Base-by-base conservation (phyloP, 2,888 invertebrate genomes). In the Macrophya alboannulata region DNA sequence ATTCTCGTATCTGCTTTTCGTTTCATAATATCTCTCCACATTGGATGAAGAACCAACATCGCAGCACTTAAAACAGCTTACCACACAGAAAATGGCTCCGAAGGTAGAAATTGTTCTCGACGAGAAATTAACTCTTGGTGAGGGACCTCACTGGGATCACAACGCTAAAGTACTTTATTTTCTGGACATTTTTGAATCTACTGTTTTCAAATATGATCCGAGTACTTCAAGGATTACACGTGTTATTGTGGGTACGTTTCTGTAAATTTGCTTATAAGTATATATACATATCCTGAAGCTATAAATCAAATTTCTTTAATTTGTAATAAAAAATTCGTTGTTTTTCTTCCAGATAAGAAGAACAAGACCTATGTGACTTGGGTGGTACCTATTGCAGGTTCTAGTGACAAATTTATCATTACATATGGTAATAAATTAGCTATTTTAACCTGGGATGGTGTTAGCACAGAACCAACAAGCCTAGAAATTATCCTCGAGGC, bases 91-190 rank as follows among this genome's bases (percentile, higher is more conserved):
- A 43, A 85, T 85, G 85, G 71, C 85, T 79, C 81, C 85, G 6
- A 85, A 77, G 15, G 25, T 85, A 12, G 51, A 77, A 68, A 65
- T 85, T 65, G 40, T 85, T 9, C 59, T 82, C 8, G 71, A 81
- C 40, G 68, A 48, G 21, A 85, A 79, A 51, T 68, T 85, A 4
- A 15, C n/a, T 65, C 25, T 81, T 65, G 85, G 85, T 6, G 85
- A 85, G 31, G 85, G 85, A n/a, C 85, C 85, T 31, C 85, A 85
- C 12, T 85, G 85, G 85, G 85, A 85, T 68, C 25, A 77, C 17
- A 51, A 85, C 0, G 25, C 71, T 21, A 59, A 82, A 81, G 85
- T 85, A n/a, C 65, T 85, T n/a, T 85, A 85, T 68, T 85, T 43
- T 17, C 51, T 81, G n/a, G 85, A 85, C 82, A 81, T 85, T n/a